Percentiles rank a stretch among this genome's conserved stretches.
Evolutionary conservation across 1,140 invertebrate genomes (phyloP).

Genomic region (Apocrypta bakeri): DNA sequence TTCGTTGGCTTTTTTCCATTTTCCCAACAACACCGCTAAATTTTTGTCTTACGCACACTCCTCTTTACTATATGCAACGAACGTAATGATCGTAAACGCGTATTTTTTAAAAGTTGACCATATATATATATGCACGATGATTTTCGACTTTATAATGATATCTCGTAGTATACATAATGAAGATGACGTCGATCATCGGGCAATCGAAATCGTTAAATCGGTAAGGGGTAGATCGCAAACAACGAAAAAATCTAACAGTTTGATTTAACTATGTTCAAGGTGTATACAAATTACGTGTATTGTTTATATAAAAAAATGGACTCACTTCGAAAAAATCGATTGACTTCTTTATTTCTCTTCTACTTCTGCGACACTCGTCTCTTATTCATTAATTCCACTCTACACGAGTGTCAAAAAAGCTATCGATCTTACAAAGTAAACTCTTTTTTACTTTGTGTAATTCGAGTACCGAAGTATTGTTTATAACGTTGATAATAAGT

Average conservation of each 20-base stretch:
- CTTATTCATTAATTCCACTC: background rate
- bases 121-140: background rate
- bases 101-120: background rate
- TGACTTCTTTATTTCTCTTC: background rate
- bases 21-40: background rate
- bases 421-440: background rate
- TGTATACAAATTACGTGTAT: constrained; percentile 16
- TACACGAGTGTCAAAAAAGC: background rate
- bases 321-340: background rate
- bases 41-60: background rate
- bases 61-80: constrained; percentile 19
- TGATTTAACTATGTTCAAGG: background rate
- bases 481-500: constrained; percentile 19
- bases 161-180: constrained; percentile 19
- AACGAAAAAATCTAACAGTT: constrained; percentile 15
- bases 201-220: background rate
- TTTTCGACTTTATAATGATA: background rate
- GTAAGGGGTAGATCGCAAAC: background rate
- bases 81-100: constrained; percentile 11
- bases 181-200: background rate
- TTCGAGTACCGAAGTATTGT: constrained; percentile 18
- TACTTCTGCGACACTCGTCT: background rate
- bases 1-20: background rate
- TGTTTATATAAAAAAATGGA: background rate
- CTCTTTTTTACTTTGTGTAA: background rate